A percentile compares a stretch with the other conserved stretches of the same genome.
phyloP scores from a whole-genome alignment of 2,888 invertebrate genomes.

The Phania funesta region DNA sequence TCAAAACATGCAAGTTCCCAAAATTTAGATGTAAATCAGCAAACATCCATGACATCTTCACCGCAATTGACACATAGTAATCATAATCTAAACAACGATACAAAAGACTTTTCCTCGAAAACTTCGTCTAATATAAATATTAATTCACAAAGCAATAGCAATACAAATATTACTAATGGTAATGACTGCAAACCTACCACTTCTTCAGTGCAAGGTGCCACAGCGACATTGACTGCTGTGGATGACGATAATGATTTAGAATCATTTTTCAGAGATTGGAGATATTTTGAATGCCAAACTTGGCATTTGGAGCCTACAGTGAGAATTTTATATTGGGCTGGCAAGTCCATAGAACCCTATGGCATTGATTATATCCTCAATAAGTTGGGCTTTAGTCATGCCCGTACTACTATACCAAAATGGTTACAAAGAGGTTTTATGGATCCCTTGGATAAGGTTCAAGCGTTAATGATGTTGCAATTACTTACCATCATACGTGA shows the following conservation, averaged over 20 bases:
- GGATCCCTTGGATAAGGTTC: constrained; percentile 96
- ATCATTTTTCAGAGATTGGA: constrained; percentile 90
- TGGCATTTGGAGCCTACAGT: constrained; percentile 98
- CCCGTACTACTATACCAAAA: constrained; percentile 98
- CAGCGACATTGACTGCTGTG: background rate
- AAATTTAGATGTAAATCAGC: constrained; percentile 59
- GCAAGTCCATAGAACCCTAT: constrained; percentile 98
- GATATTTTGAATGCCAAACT: constrained; percentile 94
- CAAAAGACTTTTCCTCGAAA: constrained; percentile 62
- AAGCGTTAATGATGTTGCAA: constrained; percentile 88
- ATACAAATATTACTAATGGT: constrained; percentile 42
- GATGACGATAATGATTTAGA: constrained; percentile 80
- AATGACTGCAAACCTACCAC: constrained; percentile 40
- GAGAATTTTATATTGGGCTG: constrained; percentile 92
- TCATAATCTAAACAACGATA: constrained; percentile 65
- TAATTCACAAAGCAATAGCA: constrained; percentile 48
- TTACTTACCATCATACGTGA: constrained; percentile 84
- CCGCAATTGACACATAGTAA: constrained; percentile 59
- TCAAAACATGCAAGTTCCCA: constrained; percentile 63
- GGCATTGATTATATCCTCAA: constrained; percentile 99
- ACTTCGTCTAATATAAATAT: constrained; percentile 58
- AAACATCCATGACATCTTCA: constrained; percentile 47
- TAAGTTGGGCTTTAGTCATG: constrained; percentile 98
- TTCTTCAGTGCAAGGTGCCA: constrained; percentile 3
- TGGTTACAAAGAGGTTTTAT: constrained; percentile 99